Evolutionary conservation across 2,888 invertebrate species (phyloP).

Genomic region (Barypeithes pellucidus): DNA sequence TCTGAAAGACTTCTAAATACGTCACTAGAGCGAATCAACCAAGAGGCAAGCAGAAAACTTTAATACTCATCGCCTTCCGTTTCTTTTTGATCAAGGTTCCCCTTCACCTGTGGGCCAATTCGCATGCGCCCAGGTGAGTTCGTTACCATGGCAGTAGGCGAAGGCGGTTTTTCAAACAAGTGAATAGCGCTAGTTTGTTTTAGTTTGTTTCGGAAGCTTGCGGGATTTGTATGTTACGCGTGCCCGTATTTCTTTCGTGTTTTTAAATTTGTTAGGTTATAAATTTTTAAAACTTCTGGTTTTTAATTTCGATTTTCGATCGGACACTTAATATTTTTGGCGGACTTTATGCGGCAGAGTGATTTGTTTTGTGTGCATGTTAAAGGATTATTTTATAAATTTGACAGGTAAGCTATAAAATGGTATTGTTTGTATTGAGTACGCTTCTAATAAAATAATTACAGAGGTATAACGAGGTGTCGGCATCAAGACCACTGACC

Average conservation of each 20-base stretch:
- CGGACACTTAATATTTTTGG: background rate
- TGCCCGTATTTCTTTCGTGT: conserved; percentile 10
- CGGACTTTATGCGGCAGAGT: background rate
- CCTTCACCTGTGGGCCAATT: conserved; percentile 27
- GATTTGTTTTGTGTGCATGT: conserved; percentile 15
- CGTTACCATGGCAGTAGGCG: conserved; percentile 54
- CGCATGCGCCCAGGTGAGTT: conserved; percentile 54
- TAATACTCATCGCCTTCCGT: too few species aligned
- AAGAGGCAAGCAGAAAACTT: too few species aligned
- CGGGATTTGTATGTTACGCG: conserved; percentile 8
- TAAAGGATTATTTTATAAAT: conserved; percentile 21
- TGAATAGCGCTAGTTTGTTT: conserved; percentile 47
- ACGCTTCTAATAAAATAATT: too few species aligned
- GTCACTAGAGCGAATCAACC: too few species aligned
- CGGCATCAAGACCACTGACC: background rate
- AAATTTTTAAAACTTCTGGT: background rate
- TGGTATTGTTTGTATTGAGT: conserved; percentile 38
- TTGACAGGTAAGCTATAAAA: conserved; percentile 13
- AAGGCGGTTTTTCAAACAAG: conserved; percentile 54
- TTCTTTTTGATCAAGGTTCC: conserved; percentile 21
- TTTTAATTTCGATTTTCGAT: background rate
- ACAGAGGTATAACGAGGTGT: background rate
- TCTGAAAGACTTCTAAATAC: too few species aligned
- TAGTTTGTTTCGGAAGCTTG: conserved; percentile 30
- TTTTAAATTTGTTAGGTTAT: conserved; percentile 16